A percentile compares a stretch with the other conserved stretches of the same genome.
Evolutionary conservation across 2,113 vertebrate species (phyloP).

Genomic region (Ammodytes dubius): DNA sequence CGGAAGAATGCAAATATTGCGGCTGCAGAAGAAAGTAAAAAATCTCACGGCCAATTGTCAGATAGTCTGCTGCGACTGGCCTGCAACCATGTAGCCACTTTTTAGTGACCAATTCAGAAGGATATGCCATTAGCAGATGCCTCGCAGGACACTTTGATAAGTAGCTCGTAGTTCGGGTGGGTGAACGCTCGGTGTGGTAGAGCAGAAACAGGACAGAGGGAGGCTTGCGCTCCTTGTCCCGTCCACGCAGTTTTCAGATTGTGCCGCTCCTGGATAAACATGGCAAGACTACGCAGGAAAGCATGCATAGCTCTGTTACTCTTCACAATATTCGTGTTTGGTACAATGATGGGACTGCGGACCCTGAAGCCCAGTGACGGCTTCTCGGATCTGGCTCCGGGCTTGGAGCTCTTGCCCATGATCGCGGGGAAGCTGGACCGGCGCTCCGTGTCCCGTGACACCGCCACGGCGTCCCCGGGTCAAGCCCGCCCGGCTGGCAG

Average conservation of each 20-base stretch:
- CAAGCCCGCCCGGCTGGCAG: slow-evolving; percentile 65
- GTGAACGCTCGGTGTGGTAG: slow-evolving; percentile 7
- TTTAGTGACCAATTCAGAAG: not conserved
- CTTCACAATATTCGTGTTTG: slow-evolving; percentile 90
- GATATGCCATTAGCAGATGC: not conserved
- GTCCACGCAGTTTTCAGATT: slow-evolving; percentile 14
- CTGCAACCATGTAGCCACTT: slow-evolving; percentile 63
- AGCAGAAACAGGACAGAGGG: not conserved
- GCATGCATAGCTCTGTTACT: slow-evolving; percentile 89
- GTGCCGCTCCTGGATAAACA: slow-evolving; percentile 55
- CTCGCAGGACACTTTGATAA: slow-evolving; percentile 24
- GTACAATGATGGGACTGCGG: slow-evolving; percentile 91
- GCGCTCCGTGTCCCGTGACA: slow-evolving; percentile 70
- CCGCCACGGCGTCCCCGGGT: slow-evolving; percentile 67
- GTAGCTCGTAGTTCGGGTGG: slow-evolving; percentile 15
- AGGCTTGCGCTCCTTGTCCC: slow-evolving; percentile 20
- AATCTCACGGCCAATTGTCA: slow-evolving; percentile 15
- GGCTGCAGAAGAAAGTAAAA: slow-evolving; percentile 54
- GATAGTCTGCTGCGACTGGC: slow-evolving; percentile 21
- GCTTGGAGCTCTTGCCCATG: slow-evolving; percentile 77
- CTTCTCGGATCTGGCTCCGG: slow-evolving; percentile 86
- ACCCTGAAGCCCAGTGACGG: slow-evolving; percentile 89
- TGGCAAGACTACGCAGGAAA: slow-evolving; percentile 89
- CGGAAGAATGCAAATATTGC: slow-evolving; percentile 25
- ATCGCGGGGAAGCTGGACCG: slow-evolving; percentile 78